phyloP scores from a whole-genome alignment of 1,140 invertebrate species.

The Platyscapa corneri region DNA sequence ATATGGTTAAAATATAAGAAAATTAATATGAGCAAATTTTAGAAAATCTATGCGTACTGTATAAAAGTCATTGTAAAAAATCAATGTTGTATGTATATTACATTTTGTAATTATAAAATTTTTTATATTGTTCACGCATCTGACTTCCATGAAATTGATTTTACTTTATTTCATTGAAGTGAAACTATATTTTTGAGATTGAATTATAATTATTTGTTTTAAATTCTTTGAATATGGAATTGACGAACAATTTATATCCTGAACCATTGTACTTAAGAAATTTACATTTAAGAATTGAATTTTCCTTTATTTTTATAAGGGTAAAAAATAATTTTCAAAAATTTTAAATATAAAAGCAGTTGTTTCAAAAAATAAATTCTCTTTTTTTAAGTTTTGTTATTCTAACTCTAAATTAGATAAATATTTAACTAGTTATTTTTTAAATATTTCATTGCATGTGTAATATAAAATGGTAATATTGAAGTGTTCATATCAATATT shows the following conservation, averaged over 20 bases:
- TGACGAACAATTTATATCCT: slow-evolving; percentile 3
- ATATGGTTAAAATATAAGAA: too few relatives aligned
- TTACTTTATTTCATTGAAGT: slow-evolving; percentile 16
- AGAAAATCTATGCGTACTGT: slow-evolving; percentile 11
- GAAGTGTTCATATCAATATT: slow-evolving; percentile 24
- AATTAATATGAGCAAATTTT: not conserved
- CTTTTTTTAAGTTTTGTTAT: too few relatives aligned
- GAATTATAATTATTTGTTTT: too few relatives aligned
- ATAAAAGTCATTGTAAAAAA: slow-evolving; percentile 26
- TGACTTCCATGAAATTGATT: slow-evolving; percentile 10
- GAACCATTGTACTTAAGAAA: slow-evolving; percentile 13
- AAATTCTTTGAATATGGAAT: not conserved
- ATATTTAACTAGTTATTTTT: too few relatives aligned
- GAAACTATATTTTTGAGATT: not conserved
- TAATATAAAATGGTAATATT: slow-evolving; percentile 26
- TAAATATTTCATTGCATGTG: too few relatives aligned
- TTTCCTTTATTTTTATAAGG: not conserved
- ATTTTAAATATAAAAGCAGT: not conserved
- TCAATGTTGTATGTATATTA: slow-evolving; percentile 33
- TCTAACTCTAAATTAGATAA: too few relatives aligned
- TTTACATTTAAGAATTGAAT: slow-evolving; percentile 2
- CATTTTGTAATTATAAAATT: not conserved
- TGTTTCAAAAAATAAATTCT: too few relatives aligned
- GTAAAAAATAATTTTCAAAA: not conserved
- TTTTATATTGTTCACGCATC: not conserved